Conservation (phyloP, 2,797 vertebrate genomes). For the Pipistrellus kuhlii region DNA sequence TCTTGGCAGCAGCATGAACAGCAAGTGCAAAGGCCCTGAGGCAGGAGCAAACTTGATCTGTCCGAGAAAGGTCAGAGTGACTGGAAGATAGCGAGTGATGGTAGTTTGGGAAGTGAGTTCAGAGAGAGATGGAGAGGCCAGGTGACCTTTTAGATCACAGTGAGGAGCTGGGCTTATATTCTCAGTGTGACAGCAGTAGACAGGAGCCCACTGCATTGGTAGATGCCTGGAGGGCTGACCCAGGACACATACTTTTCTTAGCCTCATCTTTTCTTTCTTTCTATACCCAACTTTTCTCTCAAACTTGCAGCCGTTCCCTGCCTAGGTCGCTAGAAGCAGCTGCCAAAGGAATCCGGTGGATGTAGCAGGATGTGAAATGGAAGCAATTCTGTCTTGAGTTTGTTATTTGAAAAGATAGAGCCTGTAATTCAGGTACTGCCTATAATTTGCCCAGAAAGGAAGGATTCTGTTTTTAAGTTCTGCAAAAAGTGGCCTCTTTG, state of each 20-base stretch:
- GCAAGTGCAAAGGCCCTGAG: background rate
- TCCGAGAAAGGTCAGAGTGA: background rate
- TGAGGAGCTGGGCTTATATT: background rate
- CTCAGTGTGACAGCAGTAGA: background rate
- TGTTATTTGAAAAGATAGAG: slow-evolving; percentile 56
- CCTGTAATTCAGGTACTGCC: slow-evolving; percentile 66
- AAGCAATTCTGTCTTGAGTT: slow-evolving; percentile 29
- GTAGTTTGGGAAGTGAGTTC: background rate
- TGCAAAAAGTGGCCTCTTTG: slow-evolving; percentile 42
- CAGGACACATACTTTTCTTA: background rate
- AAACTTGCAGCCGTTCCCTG: background rate
- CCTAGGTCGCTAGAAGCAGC: background rate
- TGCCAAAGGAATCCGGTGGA: background rate
- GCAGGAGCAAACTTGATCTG: background rate
- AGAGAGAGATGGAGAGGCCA: background rate
- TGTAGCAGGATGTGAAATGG: background rate
- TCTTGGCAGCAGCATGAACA: background rate
- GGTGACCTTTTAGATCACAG: no score
- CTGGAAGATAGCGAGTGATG: background rate
- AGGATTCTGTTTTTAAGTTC: slow-evolving; percentile 61
- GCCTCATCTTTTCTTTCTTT: background rate
- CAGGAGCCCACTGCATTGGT: background rate
- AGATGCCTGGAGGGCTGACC: background rate
- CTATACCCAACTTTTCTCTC: background rate
- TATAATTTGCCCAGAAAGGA: slow-evolving; percentile 64